These are phyloP conservation scores for Chondrosia reniformis DNA, from an alignment of 37 sponge, comb jelly and placozoan species.

Conservation along the genomic window DNA sequence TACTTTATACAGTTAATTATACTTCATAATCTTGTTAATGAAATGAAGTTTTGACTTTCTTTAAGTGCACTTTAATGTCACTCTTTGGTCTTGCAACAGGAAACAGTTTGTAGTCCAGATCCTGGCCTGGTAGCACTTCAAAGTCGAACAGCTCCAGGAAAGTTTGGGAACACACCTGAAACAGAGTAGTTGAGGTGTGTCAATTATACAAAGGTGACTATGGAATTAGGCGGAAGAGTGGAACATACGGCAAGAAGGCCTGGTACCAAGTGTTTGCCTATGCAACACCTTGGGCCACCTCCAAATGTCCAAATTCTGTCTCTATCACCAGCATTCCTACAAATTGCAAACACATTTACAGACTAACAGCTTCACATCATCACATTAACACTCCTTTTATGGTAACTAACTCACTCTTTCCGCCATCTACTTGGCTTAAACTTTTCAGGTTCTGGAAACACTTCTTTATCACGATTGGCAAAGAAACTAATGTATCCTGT, in stretches of 20 bases:
- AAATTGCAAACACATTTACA: neutral
- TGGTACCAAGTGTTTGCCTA: slow-evolving; percentile 58
- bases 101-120: slow-evolving; percentile 62
- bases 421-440: slow-evolving; percentile 84
- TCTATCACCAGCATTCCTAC: slow-evolving; percentile 47
- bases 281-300: slow-evolving; percentile 75
- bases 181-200: no score
- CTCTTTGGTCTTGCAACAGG: slow-evolving; percentile 76
- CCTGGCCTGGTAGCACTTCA: slow-evolving; percentile 47
- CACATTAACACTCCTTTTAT: neutral
- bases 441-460: slow-evolving; percentile 65
- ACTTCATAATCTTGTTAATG: no score
- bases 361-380: neutral
- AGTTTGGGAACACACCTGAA: slow-evolving; percentile 40
- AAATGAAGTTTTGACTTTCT: no score
- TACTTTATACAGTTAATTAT: no score
- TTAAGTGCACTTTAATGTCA: slow-evolving; percentile 36
- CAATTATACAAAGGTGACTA: no score
- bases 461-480: slow-evolving; percentile 68
- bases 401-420: slow-evolving; percentile 31
- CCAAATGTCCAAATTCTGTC: slow-evolving; percentile 89
- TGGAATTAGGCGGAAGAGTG: no score
- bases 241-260: neutral
- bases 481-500: slow-evolving; percentile 49
- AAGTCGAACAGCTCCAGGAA: slow-evolving; percentile 41